A percentile compares a stretch with the other conserved stretches of the same genome.
These are phyloP conservation scores for Falco berigora DNA, from an alignment of 2,797 vertebrate species.

Conservation along the genomic window DNA sequence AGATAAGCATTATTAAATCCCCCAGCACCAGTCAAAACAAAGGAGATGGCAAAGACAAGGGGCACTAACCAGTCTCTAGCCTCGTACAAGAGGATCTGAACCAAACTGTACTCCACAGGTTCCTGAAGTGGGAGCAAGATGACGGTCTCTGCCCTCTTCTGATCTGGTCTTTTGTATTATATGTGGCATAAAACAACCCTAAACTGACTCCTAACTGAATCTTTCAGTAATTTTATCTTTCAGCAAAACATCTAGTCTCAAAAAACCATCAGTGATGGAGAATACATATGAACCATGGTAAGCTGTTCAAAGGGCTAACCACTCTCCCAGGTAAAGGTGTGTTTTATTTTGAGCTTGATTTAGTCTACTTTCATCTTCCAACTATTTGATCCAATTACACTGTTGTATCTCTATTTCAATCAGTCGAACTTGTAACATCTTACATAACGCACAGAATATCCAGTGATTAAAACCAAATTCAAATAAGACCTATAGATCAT, in stretches of 20 bases:
- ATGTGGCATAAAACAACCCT: not conserved
- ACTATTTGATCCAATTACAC: constrained; percentile 14
- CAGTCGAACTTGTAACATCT: not conserved
- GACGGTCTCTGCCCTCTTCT: not conserved
- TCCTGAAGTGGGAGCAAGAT: not conserved
- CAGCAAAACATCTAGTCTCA: not conserved
- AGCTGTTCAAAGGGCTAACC: not conserved
- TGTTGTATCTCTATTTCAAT: not conserved
- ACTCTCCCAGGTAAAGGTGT: not conserved
- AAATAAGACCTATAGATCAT: not conserved
- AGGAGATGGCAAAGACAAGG: not conserved
- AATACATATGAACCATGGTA: not conserved
- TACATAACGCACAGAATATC: not conserved
- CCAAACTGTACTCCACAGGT: not conserved
- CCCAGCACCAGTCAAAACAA: not conserved
- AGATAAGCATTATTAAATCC: not conserved
- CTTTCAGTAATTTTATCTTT: not conserved
- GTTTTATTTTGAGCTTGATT: not conserved
- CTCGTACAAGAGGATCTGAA: not conserved
- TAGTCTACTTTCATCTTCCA: not conserved
- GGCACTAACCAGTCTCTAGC: not conserved
- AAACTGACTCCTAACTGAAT: not conserved
- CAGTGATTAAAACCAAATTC: constrained; percentile 6
- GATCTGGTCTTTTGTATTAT: not conserved
- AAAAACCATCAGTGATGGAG: not conserved